Evolutionary conservation across 2,888 invertebrate species (phyloP), one percentile per base, ranked within the genome.

Genomic region (Sminthurides aquaticus): DNA sequence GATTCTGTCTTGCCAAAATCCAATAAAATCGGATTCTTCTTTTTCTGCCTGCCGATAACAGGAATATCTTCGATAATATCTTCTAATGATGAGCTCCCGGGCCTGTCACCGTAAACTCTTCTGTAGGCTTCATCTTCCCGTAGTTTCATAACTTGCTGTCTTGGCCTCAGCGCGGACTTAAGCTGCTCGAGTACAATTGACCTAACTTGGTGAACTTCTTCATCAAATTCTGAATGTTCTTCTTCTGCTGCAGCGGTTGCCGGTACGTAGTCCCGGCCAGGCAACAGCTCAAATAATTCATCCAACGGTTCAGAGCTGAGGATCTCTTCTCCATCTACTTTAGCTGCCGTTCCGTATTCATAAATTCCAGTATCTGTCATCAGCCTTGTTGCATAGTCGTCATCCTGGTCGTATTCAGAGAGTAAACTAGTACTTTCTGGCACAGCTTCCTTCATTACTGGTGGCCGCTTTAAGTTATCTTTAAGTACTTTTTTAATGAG

Each of bases 101-200:
- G 49, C 2, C n/a, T 5, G 2, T 49, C 49, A 18, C 63, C 63
- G 24, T 63, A 63, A 1, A 43, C 29, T 5, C 63, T 20, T 22
- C 49, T 57, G 28, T 63, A 63, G 5, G 63, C 63, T 57, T 57
- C 49, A n/a, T 49, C 58, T 57, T 63, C 63, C 27, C 63, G 56
- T 3, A 28, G 5, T 49, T 49, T 57, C 63, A 63, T 63, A 11
- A 28, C 48, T 18, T 49, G 34, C 22, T 58, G 25, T 20, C 63
- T 34, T 15, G 63, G 63, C 22, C 29, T 27, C 3, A 63, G 29
- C 1, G 43, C 58, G 20, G 63, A 56, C 57, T 63, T 63, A 24
- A 63, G 26, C 29, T 63, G 57, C 22, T 63, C 57, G 20, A 63
- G 28, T 3, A 63, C 63, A 22, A 63, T 29, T 49, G 48, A 48